These are phyloP conservation scores for Amiota mariae DNA, from an alignment of 2,888 invertebrate genomes.

Conservation along the genomic window DNA sequence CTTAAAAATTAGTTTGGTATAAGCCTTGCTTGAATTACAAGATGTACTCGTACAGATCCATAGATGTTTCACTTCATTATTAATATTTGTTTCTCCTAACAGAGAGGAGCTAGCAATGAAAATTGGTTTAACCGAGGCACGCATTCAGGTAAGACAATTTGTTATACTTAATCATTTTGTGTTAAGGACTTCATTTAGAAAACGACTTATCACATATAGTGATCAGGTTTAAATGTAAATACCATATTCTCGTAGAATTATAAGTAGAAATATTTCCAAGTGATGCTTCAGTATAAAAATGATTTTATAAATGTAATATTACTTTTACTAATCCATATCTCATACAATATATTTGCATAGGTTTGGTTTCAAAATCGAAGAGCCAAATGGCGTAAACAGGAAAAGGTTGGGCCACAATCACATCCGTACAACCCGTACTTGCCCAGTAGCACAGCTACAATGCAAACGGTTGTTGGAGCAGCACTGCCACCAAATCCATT, in stretches of 20 bases:
- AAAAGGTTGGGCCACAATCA: slow-evolving; percentile 91
- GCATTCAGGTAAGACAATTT: slow-evolving; percentile 85
- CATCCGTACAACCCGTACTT: slow-evolving; percentile 93
- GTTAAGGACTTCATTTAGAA: no score
- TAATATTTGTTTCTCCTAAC: slow-evolving; percentile 71
- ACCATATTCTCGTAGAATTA: no score
- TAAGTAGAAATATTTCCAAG: no score
- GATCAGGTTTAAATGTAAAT: no score
- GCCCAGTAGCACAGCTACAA: slow-evolving; percentile 78
- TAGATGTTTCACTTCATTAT: background rate
- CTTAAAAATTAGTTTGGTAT: no score
- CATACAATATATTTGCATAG: slow-evolving; percentile 73
- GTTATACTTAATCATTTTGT: no score
- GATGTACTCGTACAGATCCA: no score
- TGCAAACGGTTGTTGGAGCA: slow-evolving; percentile 82
- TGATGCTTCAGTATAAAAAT: no score
- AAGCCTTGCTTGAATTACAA: no score
- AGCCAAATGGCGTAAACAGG: slow-evolving; percentile 94
- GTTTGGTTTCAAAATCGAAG: slow-evolving; percentile 95
- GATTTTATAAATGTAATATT: no score
- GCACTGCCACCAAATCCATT: slow-evolving; percentile 86
- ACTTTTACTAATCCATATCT: background rate
- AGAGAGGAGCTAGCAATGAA: slow-evolving; percentile 96
- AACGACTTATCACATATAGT: no score
- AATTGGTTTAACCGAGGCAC: slow-evolving; percentile 93